Conservation (phyloP, 2,797 vertebrate species). For the Echeneis naucrates region DNA sequence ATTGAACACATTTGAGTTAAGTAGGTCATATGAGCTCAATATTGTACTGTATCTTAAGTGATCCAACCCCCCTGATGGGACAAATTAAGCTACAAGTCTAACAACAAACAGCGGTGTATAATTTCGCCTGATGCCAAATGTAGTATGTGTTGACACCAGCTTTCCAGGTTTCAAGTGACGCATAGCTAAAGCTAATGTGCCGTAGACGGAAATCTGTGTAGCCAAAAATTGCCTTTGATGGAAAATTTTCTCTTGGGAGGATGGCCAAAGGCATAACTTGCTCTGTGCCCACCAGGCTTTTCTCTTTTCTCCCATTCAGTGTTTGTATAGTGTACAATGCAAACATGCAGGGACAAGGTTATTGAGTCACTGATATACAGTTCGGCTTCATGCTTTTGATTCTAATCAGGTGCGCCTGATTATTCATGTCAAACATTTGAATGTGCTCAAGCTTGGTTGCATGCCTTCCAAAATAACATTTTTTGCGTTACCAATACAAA, state of each 20-base stretch:
- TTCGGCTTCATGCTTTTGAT: constrained; percentile 24
- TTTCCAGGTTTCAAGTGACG: constrained; percentile 40
- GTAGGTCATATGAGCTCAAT: constrained; percentile 9
- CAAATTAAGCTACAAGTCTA: constrained; percentile 22
- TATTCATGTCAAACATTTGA: constrained; percentile 41
- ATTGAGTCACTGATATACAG: constrained; percentile 43
- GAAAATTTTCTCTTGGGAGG: constrained; percentile 37
- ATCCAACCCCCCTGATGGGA: constrained; percentile 10
- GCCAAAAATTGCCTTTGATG: constrained; percentile 45
- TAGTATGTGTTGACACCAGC: constrained; percentile 27
- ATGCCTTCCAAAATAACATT: constrained; percentile 29
- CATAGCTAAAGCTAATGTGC: constrained; percentile 52
- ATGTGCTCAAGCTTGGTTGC: constrained; percentile 6
- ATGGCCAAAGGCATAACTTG: constrained; percentile 30
- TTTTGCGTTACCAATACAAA: constrained; percentile 26
- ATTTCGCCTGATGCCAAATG: constrained; percentile 12
- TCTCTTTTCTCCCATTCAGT: constrained; percentile 24
- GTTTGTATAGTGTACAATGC: constrained; percentile 36
- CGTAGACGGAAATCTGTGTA: constrained; percentile 22
- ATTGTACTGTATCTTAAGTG: background rate
- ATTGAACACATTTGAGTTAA: background rate
- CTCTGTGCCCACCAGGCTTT: constrained; percentile 20
- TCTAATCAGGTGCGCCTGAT: constrained; percentile 42
- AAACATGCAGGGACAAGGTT: constrained; percentile 46
- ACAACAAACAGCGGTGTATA: constrained; percentile 20